A percentile compares a stretch with the other conserved stretches of the same genome.
These are phyloP conservation scores for Oegoconia quadripuncta DNA, from an alignment of 2,888 invertebrate species.

Conservation along the genomic window DNA sequence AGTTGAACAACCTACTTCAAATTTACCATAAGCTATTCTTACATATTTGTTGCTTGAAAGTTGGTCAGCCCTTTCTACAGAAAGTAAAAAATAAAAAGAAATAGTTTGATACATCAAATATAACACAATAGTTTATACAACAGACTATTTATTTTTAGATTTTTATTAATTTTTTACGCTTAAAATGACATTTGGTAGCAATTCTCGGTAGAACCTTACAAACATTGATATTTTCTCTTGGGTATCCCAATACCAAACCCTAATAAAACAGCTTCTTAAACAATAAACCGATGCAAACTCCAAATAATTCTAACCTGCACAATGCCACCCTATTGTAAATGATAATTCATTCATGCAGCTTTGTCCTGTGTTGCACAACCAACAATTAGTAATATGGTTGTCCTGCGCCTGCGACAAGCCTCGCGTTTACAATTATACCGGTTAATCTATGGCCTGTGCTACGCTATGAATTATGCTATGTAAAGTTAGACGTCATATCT, in stretches of 20 bases:
- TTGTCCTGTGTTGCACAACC: conserved; percentile 45
- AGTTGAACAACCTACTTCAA: too few species aligned
- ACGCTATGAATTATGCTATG: conserved; percentile 9
- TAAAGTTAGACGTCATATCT: conserved; percentile 11
- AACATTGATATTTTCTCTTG: not conserved
- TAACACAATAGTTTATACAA: too few species aligned
- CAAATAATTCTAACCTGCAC: conserved; percentile 12
- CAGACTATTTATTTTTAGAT: too few species aligned
- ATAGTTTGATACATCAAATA: too few species aligned
- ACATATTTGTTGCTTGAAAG: too few species aligned
- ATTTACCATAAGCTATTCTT: too few species aligned
- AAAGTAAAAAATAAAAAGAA: too few species aligned
- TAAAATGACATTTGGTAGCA: too few species aligned
- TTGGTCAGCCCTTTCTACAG: too few species aligned
- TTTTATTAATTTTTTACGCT: too few species aligned
- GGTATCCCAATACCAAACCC: too few species aligned
- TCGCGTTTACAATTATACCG: conserved; percentile 30
- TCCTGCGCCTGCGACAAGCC: conserved; percentile 34
- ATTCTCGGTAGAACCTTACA: too few species aligned
- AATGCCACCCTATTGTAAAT: conserved; percentile 33
- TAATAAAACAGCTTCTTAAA: not conserved
- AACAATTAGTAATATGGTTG: conserved; percentile 50
- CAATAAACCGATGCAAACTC: not conserved
- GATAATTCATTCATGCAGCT: conserved; percentile 49
- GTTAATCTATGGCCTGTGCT: conserved; percentile 30